A percentile compares a stretch with the other conserved stretches of the same genome.
phyloP scores from a whole-genome alignment of 2,888 invertebrate genomes.

The Aspidiotus rigidus region DNA sequence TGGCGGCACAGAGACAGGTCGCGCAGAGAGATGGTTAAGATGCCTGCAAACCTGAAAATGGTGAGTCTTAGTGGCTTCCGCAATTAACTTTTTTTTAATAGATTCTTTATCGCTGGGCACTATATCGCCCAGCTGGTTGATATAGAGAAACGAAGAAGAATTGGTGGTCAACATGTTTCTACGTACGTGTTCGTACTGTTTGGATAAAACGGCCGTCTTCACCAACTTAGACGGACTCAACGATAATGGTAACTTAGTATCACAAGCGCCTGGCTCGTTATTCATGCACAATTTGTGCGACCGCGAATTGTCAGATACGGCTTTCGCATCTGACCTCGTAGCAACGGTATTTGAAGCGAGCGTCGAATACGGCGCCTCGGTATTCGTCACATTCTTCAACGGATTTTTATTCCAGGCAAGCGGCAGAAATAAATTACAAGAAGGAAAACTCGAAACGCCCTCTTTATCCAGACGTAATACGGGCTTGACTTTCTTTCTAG shows the following conservation, averaged over 20 bases:
- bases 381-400: conserved; percentile 11
- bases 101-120: conserved; percentile 39
- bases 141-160: conserved; percentile 9
- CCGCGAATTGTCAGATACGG: background rate
- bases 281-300: background rate
- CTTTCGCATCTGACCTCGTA: background rate
- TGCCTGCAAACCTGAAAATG: conserved; percentile 41
- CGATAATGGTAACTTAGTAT: conserved; percentile 13
- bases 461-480: conserved; percentile 30
- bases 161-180: conserved; percentile 19
- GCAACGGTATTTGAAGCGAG: background rate
- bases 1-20: conserved; percentile 39
- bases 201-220: conserved; percentile 48
- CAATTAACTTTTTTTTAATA: conserved; percentile 46
- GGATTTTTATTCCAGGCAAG: conserved; percentile 18
- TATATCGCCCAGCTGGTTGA: conserved; percentile 19
- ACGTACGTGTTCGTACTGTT: conserved; percentile 29
- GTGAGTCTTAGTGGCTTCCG: conserved; percentile 47
- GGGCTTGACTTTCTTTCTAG: conserved; percentile 39
- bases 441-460: conserved; percentile 18
- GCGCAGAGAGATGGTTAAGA: conserved; percentile 44
- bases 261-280: background rate
- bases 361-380: background rate
- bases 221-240: conserved; percentile 50
- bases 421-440: conserved; percentile 18